These are phyloP conservation scores for Rhopalosiphum nymphaeae DNA, from an alignment of 2,888 invertebrate species.

Conservation along the genomic window DNA sequence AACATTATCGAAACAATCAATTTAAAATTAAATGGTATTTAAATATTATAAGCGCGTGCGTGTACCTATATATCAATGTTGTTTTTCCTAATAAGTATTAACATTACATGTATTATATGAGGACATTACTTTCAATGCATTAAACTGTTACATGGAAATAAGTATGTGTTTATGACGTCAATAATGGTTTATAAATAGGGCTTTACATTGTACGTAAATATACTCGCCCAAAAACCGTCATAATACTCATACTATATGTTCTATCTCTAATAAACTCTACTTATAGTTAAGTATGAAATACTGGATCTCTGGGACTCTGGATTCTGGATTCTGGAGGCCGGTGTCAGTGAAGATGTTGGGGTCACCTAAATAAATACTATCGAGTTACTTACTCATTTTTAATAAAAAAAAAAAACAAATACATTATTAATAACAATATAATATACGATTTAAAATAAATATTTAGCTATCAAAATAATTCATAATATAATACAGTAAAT, in stretches of 20 bases:
- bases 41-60: neutral
- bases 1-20: neutral
- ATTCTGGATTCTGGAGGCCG: too few relatives aligned
- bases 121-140: neutral
- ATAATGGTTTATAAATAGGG: neutral
- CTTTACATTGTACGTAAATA: neutral
- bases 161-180: neutral
- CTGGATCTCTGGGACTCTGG: neutral
- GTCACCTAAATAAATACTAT: neutral
- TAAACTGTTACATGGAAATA: neutral
- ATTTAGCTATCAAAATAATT: neutral
- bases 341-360: neutral
- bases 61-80: neutral
- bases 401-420: neutral
- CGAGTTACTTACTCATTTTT: neutral
- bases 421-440: neutral
- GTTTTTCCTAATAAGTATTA: neutral
- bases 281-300: neutral
- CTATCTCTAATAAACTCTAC: neutral
- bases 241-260: neutral
- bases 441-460: neutral
- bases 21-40: neutral
- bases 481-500: neutral
- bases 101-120: neutral
- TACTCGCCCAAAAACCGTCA: neutral